These are phyloP conservation scores for Sarcophaga bullata DNA, from an alignment of 1,140 invertebrate species.

Conservation along the genomic window DNA sequence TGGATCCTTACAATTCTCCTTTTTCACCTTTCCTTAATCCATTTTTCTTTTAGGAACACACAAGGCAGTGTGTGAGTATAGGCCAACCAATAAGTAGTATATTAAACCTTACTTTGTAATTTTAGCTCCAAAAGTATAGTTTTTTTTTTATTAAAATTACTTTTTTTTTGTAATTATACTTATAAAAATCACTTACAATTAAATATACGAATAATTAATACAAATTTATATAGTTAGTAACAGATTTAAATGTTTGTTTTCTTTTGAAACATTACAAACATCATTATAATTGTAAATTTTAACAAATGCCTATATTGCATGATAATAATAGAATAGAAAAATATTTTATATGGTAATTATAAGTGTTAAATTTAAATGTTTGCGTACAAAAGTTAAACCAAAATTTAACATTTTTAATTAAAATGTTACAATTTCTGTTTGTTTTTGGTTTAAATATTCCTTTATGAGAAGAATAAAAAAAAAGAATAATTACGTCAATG, in stretches of 20 bases:
- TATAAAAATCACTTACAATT: slow-evolving; percentile 28
- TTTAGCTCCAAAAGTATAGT: not conserved
- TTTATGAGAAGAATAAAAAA: not conserved
- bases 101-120: not conserved
- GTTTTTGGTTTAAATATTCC: too few species aligned
- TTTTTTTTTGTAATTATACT: not conserved
- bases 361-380: not conserved
- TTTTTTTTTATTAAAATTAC: not conserved
- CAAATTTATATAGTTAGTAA: slow-evolving; percentile 15
- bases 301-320: slow-evolving; percentile 8
- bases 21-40: too few species aligned
- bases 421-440: too few species aligned
- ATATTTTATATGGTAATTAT: not conserved
- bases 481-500: not conserved
- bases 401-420: too few species aligned
- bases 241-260: not conserved
- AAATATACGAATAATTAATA: slow-evolving; percentile 12
- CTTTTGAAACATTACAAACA: not conserved
- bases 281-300: slow-evolving; percentile 3
- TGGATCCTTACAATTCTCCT: too few species aligned
- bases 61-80: too few species aligned
- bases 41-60: too few species aligned
- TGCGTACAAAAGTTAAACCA: too few species aligned
- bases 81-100: too few species aligned
- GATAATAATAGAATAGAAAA: not conserved